Conservation (phyloP, 2,888 invertebrate species). For the Teinopalpus imperialis region DNA sequence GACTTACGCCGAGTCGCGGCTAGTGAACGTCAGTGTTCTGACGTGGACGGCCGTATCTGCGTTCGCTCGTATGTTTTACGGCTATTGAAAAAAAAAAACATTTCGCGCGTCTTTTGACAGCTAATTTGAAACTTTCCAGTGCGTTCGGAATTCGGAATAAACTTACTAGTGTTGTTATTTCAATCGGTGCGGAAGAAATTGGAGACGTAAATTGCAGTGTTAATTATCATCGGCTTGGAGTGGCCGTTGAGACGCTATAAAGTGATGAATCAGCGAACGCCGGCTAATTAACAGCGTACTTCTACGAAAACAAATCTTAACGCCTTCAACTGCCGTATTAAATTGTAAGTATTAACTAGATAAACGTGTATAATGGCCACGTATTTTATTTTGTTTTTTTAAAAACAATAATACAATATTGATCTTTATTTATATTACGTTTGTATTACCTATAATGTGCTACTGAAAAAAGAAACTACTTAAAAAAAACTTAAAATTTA, state of each 20-base stretch:
- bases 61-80: slow-evolving; percentile 53
- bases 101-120: slow-evolving; percentile 74
- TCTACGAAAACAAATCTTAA: slow-evolving; percentile 73
- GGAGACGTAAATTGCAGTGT: slow-evolving; percentile 58
- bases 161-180: slow-evolving; percentile 43
- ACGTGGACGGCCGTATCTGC: slow-evolving; percentile 69
- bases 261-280: slow-evolving; percentile 81
- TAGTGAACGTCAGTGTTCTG: slow-evolving; percentile 78
- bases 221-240: slow-evolving; percentile 63
- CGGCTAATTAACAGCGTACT: slow-evolving; percentile 75
- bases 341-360: slow-evolving; percentile 60
- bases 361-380: background rate
- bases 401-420: too few relatives aligned
- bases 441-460: too few relatives aligned
- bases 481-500: too few relatives aligned
- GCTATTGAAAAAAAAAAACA: slow-evolving; percentile 66
- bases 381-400: too few relatives aligned
- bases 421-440: too few relatives aligned
- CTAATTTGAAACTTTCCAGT: slow-evolving; percentile 64
- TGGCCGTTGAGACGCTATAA: slow-evolving; percentile 73
- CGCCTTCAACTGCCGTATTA: slow-evolving; percentile 53
- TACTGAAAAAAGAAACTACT: too few relatives aligned
- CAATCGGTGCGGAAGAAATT: slow-evolving; percentile 39
- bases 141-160: slow-evolving; percentile 54
- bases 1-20: slow-evolving; percentile 76